A percentile compares a stretch with the other conserved stretches of the same genome.
phyloP scores from a whole-genome alignment of 2,797 vertebrate species.

The Protonibea diacanthus region DNA sequence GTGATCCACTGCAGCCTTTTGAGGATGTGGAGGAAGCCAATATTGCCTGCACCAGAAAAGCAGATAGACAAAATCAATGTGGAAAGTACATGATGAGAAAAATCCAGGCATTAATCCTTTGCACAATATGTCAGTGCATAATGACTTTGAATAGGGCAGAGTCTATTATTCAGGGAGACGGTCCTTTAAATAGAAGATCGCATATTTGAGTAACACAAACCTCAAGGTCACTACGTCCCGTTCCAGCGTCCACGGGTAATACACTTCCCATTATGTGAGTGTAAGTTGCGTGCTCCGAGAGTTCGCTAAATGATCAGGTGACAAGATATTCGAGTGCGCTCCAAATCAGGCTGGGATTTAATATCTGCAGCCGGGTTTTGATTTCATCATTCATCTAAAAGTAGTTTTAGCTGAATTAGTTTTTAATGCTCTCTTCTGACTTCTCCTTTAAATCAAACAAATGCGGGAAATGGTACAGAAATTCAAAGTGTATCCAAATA shows the following conservation, averaged over 20 bases:
- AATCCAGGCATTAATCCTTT: not conserved
- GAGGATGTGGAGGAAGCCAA: slow-evolving; percentile 26
- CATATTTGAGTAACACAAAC: not conserved
- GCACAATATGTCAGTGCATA: not conserved
- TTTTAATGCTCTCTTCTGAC: not conserved
- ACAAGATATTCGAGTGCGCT: slow-evolving; percentile 15
- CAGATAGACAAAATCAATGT: slow-evolving; percentile 32
- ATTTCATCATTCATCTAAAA: slow-evolving; percentile 4
- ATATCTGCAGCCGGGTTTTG: not conserved
- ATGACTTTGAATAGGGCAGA: slow-evolving; percentile 4
- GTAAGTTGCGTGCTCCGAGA: not conserved
- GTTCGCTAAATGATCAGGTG: slow-evolving; percentile 18
- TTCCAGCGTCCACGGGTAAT: not conserved
- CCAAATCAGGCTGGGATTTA: slow-evolving; percentile 15
- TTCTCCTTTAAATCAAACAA: not conserved
- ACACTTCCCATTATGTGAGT: not conserved
- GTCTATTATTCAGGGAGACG: not conserved
- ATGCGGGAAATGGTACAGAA: no score
- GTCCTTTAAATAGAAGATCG: slow-evolving; percentile 9
- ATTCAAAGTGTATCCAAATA: not conserved
- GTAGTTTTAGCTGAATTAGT: not conserved
- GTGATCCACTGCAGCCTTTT: slow-evolving; percentile 23
- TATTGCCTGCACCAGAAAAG: slow-evolving; percentile 14
- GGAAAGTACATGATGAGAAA: not conserved
- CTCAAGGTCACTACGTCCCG: slow-evolving; percentile 19